These are phyloP conservation scores for Mus spretus DNA, from an alignment of 2,797 vertebrate genomes.

Conservation along the genomic window DNA sequence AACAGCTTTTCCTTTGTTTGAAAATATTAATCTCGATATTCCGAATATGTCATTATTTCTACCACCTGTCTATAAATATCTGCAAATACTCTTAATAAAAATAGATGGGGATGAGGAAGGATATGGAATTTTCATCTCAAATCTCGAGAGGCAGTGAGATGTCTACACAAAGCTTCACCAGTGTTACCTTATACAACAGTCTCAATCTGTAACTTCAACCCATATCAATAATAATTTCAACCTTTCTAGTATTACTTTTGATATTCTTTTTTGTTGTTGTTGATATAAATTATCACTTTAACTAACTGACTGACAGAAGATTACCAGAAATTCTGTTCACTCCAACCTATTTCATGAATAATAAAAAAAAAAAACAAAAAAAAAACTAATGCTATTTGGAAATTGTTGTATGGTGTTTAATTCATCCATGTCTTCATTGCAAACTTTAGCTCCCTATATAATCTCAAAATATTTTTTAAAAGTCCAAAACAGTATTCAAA, in stretches of 20 bases:
- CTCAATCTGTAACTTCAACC: not conserved
- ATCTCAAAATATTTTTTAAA: conserved; percentile 60
- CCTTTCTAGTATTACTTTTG: not conserved
- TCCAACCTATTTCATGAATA: not conserved
- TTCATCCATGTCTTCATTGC: conserved; percentile 16
- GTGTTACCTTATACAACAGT: not conserved
- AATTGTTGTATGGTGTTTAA: not conserved
- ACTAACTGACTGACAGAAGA: not conserved
- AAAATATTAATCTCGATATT: not conserved
- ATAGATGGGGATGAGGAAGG: too few species aligned
- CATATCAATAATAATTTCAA: not conserved
- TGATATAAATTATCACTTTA: not conserved
- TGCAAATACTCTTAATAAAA: conserved; percentile 29
- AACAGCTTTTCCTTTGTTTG: not conserved
- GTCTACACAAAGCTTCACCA: not conserved
- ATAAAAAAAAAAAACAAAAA: too few species aligned
- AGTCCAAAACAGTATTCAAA: not conserved
- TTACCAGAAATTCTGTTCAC: not conserved
- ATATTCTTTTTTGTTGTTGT: not conserved
- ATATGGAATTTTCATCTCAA: not conserved
- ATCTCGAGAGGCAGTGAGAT: not conserved
- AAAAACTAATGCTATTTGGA: not conserved
- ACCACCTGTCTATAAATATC: not conserved
- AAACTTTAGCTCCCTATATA: conserved; percentile 40
- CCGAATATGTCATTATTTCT: not conserved